Base-by-base conservation (phyloP, 2,888 invertebrate genomes). In the Creontiades dilutus region DNA sequence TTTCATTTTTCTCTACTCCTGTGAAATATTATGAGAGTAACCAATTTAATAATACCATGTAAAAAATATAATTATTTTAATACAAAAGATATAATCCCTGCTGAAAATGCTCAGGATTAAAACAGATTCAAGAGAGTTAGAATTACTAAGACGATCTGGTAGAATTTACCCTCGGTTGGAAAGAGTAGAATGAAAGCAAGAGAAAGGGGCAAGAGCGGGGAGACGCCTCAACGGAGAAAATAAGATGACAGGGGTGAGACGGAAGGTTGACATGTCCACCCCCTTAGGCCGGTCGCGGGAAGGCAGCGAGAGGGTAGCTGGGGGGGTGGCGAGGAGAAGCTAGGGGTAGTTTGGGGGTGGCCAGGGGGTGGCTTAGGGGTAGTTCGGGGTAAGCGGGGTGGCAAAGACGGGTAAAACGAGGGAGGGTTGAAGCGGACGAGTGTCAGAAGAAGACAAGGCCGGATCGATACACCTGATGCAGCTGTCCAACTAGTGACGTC, bases 381-480 rank as follows among this genome's bases (percentile, higher is more conserved):
- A 52, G 28, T 13, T 12, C 27, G 47, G 84, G 28, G 47, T 3
- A 52, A 0, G 27, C 4, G 27, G 57, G 28, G 47, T 28, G 84
- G 27, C n/a, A 9, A 12, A 27, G 52, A 23, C 12, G 12, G 84
- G 55, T 27, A 23, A 37, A 57, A 47, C 19, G 16, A 28, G 48
- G 82, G 27, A 23, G 85, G 57, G 61, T 57, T 68, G 48, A 76
- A 48, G 80, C 47, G 80, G 89, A 89, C 57, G 82, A 89, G 89
- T 89, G 88, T 88, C 81, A 81, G 75, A 84, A 82, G 89, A 84
- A 89, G 89, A 75, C 75, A 48, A 89, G 68, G 89, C 80, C 52
- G 82, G 89, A 89, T 89, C 89, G 89, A 89, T 89, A 89, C 84
- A 89, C 89, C 89, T 89, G 89, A 89, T 89, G 89, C 89, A 89